A percentile compares a stretch with the other conserved stretches of the same genome.
These are phyloP conservation scores for Anticlea derivata DNA, from an alignment of 2,888 invertebrate species.

Conservation along the genomic window DNA sequence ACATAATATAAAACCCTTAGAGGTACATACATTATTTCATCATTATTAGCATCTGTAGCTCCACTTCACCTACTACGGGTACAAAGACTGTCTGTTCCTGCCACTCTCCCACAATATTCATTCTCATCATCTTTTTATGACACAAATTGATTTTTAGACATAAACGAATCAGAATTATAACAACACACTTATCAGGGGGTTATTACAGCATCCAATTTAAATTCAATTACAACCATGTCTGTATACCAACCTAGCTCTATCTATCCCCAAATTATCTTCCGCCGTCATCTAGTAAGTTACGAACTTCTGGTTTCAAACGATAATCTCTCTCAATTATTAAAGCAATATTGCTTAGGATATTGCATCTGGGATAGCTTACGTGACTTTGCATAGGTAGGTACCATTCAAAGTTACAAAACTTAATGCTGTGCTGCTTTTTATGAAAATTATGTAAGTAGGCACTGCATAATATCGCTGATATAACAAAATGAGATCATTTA, in stretches of 20 bases:
- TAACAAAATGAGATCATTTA: conserved; percentile 20
- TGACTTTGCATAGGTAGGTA: conserved; percentile 26
- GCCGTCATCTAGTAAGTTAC: conserved; percentile 16
- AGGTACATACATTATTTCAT: too few relatives aligned
- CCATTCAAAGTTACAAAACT: conserved; percentile 19
- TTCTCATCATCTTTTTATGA: too few relatives aligned
- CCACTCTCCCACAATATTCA: too few relatives aligned
- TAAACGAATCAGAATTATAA: too few relatives aligned
- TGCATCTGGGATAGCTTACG: conserved; percentile 27
- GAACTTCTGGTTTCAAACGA: conserved; percentile 19
- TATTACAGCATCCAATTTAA: too few relatives aligned
- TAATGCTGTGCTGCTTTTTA: conserved; percentile 14
- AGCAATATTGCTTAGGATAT: conserved; percentile 24
- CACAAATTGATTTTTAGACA: too few relatives aligned
- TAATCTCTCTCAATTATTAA: conserved; percentile 18
- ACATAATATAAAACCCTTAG: too few relatives aligned
- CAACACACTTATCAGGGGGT: too few relatives aligned
- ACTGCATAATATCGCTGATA: conserved; percentile 17
- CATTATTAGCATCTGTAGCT: too few relatives aligned
- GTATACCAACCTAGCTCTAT: neutral
- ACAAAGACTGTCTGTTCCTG: too few relatives aligned
- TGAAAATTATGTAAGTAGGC: conserved; percentile 9
- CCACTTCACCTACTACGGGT: too few relatives aligned
- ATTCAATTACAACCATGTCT: neutral
- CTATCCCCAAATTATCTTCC: conserved; percentile 9